Evolutionary conservation across 2,113 vertebrate genomes (phyloP).

Genomic region (Pterocles orientalis): DNA sequence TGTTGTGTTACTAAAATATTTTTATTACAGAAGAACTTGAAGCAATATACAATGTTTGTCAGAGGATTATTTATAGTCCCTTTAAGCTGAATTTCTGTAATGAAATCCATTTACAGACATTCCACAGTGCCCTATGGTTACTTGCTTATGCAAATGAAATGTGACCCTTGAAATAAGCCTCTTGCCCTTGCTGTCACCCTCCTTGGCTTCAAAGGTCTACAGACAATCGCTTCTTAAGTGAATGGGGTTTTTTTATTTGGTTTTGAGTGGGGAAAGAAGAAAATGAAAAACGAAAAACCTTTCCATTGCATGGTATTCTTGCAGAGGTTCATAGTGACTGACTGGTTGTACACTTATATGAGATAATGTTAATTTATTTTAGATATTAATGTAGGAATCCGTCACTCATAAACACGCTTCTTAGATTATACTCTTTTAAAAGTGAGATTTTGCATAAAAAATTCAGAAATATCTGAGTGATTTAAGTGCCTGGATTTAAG

Average conservation of each 20-base stretch:
- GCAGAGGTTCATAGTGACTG: constrained; percentile 4
- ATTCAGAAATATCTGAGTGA: neutral
- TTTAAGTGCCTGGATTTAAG: neutral
- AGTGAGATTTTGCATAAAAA: neutral
- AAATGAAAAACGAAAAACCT: constrained; percentile 39
- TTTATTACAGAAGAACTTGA: constrained; percentile 82
- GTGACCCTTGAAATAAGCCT: constrained; percentile 78
- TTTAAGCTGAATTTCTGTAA: constrained; percentile 86
- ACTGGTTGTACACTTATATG: constrained; percentile 13
- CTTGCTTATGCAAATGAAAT: constrained; percentile 81
- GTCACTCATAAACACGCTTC: neutral
- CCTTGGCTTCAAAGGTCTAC: constrained; percentile 74
- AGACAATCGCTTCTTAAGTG: constrained; percentile 74
- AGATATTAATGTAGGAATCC: constrained; percentile 31
- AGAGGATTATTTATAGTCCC: constrained; percentile 81
- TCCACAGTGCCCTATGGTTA: constrained; percentile 77
- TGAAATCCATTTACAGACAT: constrained; percentile 87
- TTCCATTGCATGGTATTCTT: constrained; percentile 16
- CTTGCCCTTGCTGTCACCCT: constrained; percentile 74
- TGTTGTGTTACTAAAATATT: constrained; percentile 83
- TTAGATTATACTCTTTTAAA: neutral
- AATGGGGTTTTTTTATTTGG: constrained; percentile 61
- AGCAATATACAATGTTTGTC: constrained; percentile 84
- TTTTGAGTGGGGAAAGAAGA: constrained; percentile 29
- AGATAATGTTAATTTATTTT: constrained; percentile 19